These are phyloP conservation scores for Coleophora flavipennella DNA, from an alignment of 2,888 invertebrate species.

Conservation along the genomic window DNA sequence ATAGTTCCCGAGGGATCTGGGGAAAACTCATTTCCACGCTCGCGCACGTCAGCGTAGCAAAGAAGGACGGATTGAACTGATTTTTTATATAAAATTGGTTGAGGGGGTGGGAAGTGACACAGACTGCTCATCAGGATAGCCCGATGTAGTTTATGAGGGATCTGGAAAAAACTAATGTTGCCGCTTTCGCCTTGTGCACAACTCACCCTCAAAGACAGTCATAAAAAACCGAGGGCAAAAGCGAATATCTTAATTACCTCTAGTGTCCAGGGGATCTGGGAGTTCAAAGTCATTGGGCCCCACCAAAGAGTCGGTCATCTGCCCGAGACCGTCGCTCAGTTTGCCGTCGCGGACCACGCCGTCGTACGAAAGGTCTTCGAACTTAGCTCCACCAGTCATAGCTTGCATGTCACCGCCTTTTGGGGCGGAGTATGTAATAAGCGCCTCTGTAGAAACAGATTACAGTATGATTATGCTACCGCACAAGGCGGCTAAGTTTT, in stretches of 20 bases:
- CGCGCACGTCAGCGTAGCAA: too few species aligned
- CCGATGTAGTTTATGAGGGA: too few species aligned
- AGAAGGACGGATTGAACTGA: too few species aligned
- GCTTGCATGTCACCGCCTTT: conserved; percentile 76
- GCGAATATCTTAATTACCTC: conserved; percentile 44
- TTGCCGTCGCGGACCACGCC: conserved; percentile 71
- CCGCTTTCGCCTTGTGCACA: too few species aligned
- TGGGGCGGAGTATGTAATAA: conserved; percentile 78
- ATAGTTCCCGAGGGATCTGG: too few species aligned
- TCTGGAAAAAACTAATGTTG: too few species aligned
- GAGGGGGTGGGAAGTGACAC: too few species aligned
- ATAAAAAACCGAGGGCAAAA: too few species aligned
- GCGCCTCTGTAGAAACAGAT: conserved; percentile 71
- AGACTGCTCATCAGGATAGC: too few species aligned
- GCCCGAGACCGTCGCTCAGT: conserved; percentile 82
- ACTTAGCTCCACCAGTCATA: conserved; percentile 77
- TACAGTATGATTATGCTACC: conserved; percentile 35
- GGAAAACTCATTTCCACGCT: too few species aligned
- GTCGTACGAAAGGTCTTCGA: conserved; percentile 87
- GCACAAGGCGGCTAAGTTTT: conserved; percentile 24
- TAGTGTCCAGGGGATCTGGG: conserved; percentile 70
- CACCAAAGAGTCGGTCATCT: conserved; percentile 82
- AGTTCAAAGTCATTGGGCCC: conserved; percentile 78
- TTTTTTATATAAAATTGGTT: too few species aligned
- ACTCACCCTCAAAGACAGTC: too few species aligned